phyloP scores from a whole-genome alignment of 2,797 vertebrate species.

The Etheostoma nigrum region DNA sequence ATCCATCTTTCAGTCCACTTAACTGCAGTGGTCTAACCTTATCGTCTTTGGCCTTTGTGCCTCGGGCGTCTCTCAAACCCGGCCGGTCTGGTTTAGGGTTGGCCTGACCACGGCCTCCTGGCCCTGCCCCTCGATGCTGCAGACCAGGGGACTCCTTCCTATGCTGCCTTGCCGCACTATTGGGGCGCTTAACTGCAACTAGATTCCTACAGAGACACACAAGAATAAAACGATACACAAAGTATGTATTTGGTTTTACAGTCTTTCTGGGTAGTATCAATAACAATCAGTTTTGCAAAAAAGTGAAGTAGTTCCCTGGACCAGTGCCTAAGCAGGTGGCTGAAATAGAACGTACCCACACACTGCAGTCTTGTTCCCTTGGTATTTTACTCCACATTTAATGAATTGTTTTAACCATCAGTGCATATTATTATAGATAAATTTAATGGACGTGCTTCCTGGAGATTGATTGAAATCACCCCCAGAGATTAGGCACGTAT shows the following conservation, averaged over 20 bases:
- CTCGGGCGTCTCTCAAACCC: conserved; percentile 82
- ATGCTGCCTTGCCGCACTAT: conserved; percentile 88
- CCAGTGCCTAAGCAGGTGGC: neutral
- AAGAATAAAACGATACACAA: conserved; percentile 12
- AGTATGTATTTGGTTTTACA: conserved; percentile 18
- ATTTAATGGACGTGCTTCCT: neutral
- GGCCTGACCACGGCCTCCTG: conserved; percentile 83
- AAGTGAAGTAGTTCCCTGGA: neutral
- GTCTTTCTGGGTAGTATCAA: neutral
- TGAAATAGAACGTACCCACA: conserved; percentile 2
- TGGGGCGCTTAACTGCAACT: conserved; percentile 89
- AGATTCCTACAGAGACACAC: conserved; percentile 85
- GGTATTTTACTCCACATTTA: neutral
- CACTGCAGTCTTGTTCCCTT: neutral
- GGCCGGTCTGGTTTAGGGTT: conserved; percentile 87
- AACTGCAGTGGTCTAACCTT: conserved; percentile 83
- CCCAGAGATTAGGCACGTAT: neutral
- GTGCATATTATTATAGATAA: neutral
- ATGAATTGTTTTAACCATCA: neutral
- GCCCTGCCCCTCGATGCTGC: conserved; percentile 88
- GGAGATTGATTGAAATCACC: neutral
- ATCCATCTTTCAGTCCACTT: neutral
- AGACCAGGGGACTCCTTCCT: conserved; percentile 90
- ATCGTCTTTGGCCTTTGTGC: conserved; percentile 89
- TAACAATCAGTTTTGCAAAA: conserved; percentile 11